Evolutionary conservation across 2,797 vertebrate genomes (phyloP).

Genomic region (Glossophaga mutica): DNA sequence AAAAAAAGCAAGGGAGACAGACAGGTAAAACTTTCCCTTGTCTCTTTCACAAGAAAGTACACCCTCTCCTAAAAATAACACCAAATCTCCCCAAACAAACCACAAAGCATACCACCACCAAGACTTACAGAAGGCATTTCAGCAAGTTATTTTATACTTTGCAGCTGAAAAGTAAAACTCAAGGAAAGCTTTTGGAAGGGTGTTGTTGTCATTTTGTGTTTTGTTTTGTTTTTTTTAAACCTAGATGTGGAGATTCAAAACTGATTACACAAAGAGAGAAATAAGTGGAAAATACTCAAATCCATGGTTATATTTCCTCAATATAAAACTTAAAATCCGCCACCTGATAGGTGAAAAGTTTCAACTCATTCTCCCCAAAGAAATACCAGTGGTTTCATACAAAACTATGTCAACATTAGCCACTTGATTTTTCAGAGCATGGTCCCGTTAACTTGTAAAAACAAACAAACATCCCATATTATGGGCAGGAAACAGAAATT

Average conservation of each 20-base stretch:
- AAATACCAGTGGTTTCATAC: neutral
- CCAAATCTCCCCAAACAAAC: slow-evolving; percentile 58
- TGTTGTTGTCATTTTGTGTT: neutral
- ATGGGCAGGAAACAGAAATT: slow-evolving; percentile 26
- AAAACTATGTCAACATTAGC: neutral
- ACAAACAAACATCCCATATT: neutral
- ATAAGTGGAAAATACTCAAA: neutral
- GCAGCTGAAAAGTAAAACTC: slow-evolving; percentile 31
- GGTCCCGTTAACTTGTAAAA: slow-evolving; percentile 42
- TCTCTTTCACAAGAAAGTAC: slow-evolving; percentile 70
- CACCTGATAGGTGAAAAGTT: neutral
- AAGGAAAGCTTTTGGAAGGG: neutral
- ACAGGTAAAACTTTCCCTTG: slow-evolving; percentile 75
- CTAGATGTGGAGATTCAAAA: slow-evolving; percentile 39
- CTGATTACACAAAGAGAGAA: neutral
- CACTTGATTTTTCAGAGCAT: slow-evolving; percentile 21
- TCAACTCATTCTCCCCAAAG: neutral
- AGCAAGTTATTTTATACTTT: slow-evolving; percentile 52
- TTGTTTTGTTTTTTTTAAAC: neutral
- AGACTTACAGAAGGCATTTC: slow-evolving; percentile 34
- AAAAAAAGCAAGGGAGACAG: slow-evolving; percentile 18
- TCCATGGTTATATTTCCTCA: neutral
- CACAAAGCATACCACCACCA: neutral
- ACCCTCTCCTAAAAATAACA: slow-evolving; percentile 66
- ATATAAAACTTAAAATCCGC: slow-evolving; percentile 20